Conservation (phyloP, 2,113 vertebrate species). For the Rhagologus leucostigma region DNA sequence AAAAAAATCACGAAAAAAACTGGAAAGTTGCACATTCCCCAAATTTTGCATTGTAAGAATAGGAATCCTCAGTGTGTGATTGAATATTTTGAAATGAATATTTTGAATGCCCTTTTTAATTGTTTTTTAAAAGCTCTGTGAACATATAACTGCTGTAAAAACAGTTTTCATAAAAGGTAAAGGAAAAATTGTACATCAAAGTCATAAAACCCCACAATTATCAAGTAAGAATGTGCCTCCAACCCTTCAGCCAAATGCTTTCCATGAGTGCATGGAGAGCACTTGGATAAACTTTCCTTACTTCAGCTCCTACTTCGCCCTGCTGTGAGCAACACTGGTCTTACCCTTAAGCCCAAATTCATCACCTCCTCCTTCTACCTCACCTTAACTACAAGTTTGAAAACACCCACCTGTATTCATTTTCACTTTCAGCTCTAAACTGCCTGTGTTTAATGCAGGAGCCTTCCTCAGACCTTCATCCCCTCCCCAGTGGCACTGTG, state of each 20-base stretch:
- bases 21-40: not conserved
- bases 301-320: not conserved
- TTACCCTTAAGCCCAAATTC: not conserved
- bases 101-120: not conserved
- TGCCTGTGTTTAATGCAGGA: not conserved
- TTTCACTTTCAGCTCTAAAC: not conserved
- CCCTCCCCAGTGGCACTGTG: accelerated
- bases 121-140: not conserved
- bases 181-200: not conserved
- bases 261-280: not conserved
- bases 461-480: not conserved
- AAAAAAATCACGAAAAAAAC: not conserved
- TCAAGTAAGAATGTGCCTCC: not conserved
- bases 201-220: not conserved
- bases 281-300: not conserved
- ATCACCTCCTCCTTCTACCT: not conserved
- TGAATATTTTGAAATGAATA: not conserved
- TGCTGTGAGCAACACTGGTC: not conserved
- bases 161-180: not conserved
- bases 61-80: not conserved
- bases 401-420: not conserved
- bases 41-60: not conserved
- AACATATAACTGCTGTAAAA: not conserved
- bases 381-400: not conserved
- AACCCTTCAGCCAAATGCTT: not conserved